Evolutionary conservation across 2,888 invertebrate genomes (phyloP).

Genomic region (Oxyteleia sp.): DNA sequence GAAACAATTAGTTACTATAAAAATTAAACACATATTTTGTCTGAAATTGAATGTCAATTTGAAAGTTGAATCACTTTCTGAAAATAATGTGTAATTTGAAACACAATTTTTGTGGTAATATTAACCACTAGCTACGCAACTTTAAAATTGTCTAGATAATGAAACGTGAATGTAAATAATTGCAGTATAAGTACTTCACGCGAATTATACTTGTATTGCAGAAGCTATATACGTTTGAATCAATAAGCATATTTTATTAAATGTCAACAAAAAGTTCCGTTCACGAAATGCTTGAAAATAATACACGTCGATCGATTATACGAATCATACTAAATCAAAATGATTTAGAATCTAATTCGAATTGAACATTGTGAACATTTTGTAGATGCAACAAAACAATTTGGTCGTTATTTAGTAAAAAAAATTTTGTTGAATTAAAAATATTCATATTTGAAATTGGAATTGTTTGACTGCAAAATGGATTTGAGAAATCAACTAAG

Average conservation of each 20-base stretch:
- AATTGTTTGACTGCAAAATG: too few relatives aligned
- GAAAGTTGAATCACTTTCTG: background rate
- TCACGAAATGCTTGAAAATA: conserved; percentile 25
- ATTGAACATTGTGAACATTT: too few relatives aligned
- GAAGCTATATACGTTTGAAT: conserved; percentile 26
- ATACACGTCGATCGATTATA: conserved; percentile 19
- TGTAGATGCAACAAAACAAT: too few relatives aligned
- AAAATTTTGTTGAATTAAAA: too few relatives aligned
- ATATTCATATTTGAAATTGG: too few relatives aligned
- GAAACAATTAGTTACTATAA: too few relatives aligned
- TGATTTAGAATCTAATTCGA: too few relatives aligned
- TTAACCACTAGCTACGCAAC: background rate
- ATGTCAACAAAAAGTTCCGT: conserved; percentile 31
- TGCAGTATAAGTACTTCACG: conserved; percentile 11
- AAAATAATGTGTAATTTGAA: background rate
- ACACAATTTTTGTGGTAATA: background rate
- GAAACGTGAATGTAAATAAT: conserved; percentile 12
- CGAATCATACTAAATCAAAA: too few relatives aligned
- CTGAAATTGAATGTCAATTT: too few relatives aligned
- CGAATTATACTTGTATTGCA: conserved; percentile 10
- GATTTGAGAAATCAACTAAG: too few relatives aligned
- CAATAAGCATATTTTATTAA: conserved; percentile 46
- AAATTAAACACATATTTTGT: too few relatives aligned
- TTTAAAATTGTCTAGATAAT: conserved; percentile 6
- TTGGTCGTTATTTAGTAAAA: too few relatives aligned